phyloP scores from a whole-genome alignment of 1,140 invertebrate genomes.

The Drepana arcuata region DNA sequence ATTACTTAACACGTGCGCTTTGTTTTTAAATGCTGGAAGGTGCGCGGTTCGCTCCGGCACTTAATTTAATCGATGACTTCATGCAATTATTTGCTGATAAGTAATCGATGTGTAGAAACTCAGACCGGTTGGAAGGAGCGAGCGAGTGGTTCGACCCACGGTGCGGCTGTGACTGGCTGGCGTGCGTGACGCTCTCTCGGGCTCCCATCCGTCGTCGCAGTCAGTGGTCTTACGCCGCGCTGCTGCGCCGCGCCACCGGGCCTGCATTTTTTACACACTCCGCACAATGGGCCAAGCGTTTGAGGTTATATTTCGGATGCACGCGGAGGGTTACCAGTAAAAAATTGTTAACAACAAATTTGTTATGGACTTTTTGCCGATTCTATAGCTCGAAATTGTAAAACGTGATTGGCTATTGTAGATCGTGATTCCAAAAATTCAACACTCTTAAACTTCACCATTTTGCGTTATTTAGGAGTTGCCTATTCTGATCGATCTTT shows the following conservation, averaged over 20 bases:
- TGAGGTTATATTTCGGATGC: constrained; percentile 35
- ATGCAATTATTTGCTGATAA: constrained; percentile 62
- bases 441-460: too few relatives aligned
- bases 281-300: constrained; percentile 44
- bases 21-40: constrained; percentile 4
- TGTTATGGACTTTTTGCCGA: too few relatives aligned
- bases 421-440: too few relatives aligned
- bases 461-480: too few relatives aligned
- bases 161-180: constrained; percentile 39
- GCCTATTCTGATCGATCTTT: too few relatives aligned
- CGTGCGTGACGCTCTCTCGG: constrained; percentile 14
- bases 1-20: constrained; percentile 23
- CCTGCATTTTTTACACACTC: constrained; percentile 51
- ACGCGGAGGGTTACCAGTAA: too few relatives aligned
- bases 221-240: too few relatives aligned
- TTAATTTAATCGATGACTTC: constrained; percentile 68
- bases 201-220: too few relatives aligned
- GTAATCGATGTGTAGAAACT: constrained; percentile 41
- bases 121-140: constrained; percentile 20
- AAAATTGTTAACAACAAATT: too few relatives aligned
- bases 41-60: constrained; percentile 18
- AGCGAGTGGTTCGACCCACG: constrained; percentile 33
- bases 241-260: constrained; percentile 1
- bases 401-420: too few relatives aligned
- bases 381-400: too few relatives aligned